Conservation (phyloP, 2,888 invertebrate species). For the Lomographa bimaculata region DNA sequence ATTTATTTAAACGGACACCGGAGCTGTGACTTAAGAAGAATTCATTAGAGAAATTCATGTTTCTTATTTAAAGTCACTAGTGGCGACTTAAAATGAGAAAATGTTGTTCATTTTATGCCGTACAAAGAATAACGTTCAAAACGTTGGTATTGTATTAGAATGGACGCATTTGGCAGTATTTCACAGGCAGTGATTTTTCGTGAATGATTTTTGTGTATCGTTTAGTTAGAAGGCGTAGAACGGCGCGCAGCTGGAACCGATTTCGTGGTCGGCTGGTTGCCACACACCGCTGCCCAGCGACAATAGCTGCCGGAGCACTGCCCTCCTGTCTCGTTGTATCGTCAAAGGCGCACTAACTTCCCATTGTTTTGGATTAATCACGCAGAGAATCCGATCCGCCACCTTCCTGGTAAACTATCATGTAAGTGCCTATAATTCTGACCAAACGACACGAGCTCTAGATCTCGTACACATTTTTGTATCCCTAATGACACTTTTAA, state of each 20-base stretch:
- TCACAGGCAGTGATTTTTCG: constrained; percentile 33
- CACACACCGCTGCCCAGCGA: constrained; percentile 73
- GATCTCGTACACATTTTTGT: too few species aligned
- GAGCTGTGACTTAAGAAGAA: constrained; percentile 19
- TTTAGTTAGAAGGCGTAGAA: constrained; percentile 36
- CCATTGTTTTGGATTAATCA: constrained; percentile 70
- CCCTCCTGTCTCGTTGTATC: constrained; percentile 49
- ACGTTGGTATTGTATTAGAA: constrained; percentile 15
- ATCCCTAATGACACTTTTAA: too few species aligned
- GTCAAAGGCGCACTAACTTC: constrained; percentile 49
- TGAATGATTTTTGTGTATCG: constrained; percentile 36
- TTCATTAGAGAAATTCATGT: constrained; percentile 22
- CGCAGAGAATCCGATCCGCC: constrained; percentile 45
- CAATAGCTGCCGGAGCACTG: constrained; percentile 69
- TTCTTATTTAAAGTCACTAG: constrained; percentile 11
- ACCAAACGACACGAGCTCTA: too few species aligned
- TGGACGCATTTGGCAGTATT: constrained; percentile 24
- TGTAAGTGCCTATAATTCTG: background rate
- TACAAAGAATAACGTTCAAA: constrained; percentile 4
- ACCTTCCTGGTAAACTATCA: constrained; percentile 37
- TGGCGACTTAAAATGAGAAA: constrained; percentile 6
- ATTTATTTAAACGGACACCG: constrained; percentile 24
- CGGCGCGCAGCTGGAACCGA: constrained; percentile 61
- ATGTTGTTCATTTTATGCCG: constrained; percentile 6
- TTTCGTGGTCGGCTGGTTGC: constrained; percentile 75